A percentile compares a stretch with the other conserved stretches of the same genome.
Evolutionary conservation across 2,797 vertebrate genomes (phyloP).

Genomic region (Artibeus jamaicensis): DNA sequence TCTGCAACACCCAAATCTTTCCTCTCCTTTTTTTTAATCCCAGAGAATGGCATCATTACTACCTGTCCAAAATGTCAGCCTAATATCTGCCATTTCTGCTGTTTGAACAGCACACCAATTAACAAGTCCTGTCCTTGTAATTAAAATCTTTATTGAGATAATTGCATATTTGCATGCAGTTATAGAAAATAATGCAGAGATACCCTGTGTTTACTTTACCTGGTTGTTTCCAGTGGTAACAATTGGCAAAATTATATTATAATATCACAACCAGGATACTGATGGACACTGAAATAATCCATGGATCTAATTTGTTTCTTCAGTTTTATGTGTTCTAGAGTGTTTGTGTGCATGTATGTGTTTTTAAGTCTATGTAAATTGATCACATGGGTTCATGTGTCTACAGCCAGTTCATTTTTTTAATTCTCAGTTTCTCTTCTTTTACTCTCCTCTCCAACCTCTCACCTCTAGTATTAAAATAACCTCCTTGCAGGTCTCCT

Average conservation of each 20-base stretch:
- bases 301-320: neutral
- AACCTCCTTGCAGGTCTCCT: neutral
- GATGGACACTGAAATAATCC: neutral
- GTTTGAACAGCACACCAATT: neutral
- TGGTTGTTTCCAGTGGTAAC: neutral
- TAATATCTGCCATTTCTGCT: neutral
- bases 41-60: neutral
- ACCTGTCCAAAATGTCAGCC: neutral
- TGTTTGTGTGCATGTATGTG: neutral
- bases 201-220: neutral
- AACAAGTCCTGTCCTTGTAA: neutral
- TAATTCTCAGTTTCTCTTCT: neutral
- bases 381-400: neutral
- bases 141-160: neutral
- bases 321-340: neutral
- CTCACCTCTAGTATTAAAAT: neutral
- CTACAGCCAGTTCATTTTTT: neutral
- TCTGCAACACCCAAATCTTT: neutral
- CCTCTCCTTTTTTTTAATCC: neutral
- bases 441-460: neutral
- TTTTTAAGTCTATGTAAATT: neutral
- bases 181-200: neutral
- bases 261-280: neutral
- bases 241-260: neutral
- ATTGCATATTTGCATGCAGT: neutral